Base-by-base conservation (phyloP, 2,113 vertebrate genomes). In the Theropithecus gelada region DNA sequence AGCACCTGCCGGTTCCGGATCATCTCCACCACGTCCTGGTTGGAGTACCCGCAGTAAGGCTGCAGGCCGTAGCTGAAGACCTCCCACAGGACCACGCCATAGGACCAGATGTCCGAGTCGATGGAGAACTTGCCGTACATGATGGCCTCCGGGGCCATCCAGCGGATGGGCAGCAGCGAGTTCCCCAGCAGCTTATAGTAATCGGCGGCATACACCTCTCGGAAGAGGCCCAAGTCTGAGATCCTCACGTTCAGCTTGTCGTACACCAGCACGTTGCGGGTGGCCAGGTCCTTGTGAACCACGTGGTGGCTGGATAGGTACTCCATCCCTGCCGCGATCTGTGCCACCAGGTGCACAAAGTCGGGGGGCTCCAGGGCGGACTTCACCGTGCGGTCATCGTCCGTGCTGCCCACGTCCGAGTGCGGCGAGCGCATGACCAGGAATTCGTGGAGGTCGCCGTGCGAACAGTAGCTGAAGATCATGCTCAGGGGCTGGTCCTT, bases 11-110 rank as follows among this genome's bases (percentile, higher is more conserved):
- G 99, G 97, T 98, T 98, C 48, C 99, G 99, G 55, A 99, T 99
- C 99, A 99, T 99, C 98, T 99, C 99, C 3, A 99, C 99, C 93
- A 99, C 99, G 83, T 99, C 99, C 97, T 99, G 99, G 98, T 99
- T 99, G 88, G 99, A 99, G 98, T 99, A 99, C 83, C 99, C 99
- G 61, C 99, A 99, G 82, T 99, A 99, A 3, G 99, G 99, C 98
- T 99, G 99, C 96, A 99, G 98, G 93, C 99, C 99, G 2, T 99
- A 99, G 98, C 99, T 99, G 98, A 99, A 99, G 83, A 99, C 99
- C 99, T 99, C 99, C 99, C 99, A 99, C 52, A 99, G 96, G 76
- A 99, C 98, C 92, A 99, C 99, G 1, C 99, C 99, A 0, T 99
- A 99, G 16, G 99, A 99, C 99, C 99, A 99, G 98, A 99, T 99